Percentiles rank a stretch among this genome's conserved stretches.
Evolutionary conservation across 2,797 vertebrate species (phyloP).

Genomic region (Phylloscopus collybita): DNA sequence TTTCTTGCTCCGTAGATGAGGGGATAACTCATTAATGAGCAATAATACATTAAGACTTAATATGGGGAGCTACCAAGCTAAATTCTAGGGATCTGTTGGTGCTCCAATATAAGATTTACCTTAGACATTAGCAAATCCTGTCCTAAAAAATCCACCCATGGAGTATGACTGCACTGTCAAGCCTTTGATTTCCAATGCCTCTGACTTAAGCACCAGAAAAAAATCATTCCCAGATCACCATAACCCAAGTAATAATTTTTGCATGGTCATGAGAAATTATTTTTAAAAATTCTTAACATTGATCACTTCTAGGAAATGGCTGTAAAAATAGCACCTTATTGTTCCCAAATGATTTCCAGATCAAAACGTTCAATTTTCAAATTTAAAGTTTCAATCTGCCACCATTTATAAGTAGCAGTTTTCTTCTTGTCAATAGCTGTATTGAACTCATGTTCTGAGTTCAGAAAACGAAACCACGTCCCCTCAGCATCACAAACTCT

Average conservation of each 20-base stretch:
- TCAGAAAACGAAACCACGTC: neutral
- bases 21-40: neutral
- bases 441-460: neutral
- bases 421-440: slow-evolving; percentile 13
- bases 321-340: neutral
- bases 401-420: neutral
- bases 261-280: neutral
- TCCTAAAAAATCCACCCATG: neutral
- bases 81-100: neutral
- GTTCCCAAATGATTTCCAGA: slow-evolving; percentile 35
- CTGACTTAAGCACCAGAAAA: neutral
- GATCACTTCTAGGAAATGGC: neutral
- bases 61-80: neutral
- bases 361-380: neutral
- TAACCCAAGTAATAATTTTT: neutral
- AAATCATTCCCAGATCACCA: neutral
- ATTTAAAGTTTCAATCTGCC: neutral
- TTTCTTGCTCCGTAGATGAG: neutral
- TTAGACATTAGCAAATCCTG: neutral
- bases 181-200: neutral
- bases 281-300: neutral
- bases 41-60: neutral
- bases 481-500: neutral
- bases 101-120: neutral
- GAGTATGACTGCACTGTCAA: neutral